Evolutionary conservation across 2,797 vertebrate genomes (phyloP).

Genomic region (Sebastes trivittatus): DNA sequence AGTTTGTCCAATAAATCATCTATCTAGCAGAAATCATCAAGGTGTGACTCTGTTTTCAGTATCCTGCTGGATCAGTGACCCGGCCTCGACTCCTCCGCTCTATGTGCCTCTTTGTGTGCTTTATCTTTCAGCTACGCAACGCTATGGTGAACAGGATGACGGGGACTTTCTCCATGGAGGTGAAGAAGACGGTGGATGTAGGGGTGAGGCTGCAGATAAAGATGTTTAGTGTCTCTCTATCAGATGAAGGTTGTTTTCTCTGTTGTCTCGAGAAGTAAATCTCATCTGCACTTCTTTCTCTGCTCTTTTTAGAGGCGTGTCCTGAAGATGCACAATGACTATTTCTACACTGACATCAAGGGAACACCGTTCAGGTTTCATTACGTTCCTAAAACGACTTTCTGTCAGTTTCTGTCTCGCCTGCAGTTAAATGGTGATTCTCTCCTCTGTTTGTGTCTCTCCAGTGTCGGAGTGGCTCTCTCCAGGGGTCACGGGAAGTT

Average conservation of each 20-base stretch:
- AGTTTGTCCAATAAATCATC: background rate
- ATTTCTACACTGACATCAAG: constrained; percentile 99
- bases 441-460: constrained; percentile 24
- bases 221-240: constrained; percentile 4
- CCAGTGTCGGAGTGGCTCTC: constrained; percentile 95
- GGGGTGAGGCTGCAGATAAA: constrained; percentile 86
- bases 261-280: constrained; percentile 20
- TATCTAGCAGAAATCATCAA: background rate
- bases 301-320: constrained; percentile 90
- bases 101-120: background rate
- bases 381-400: background rate
- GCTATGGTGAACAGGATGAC: constrained; percentile 98
- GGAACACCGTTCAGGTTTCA: constrained; percentile 94
- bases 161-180: constrained; percentile 98
- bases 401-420: constrained; percentile 5
- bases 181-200: constrained; percentile 97
- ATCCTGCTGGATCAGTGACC: constrained; percentile 24
- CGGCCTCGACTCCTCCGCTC: background rate
- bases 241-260: background rate
- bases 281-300: constrained; percentile 2
- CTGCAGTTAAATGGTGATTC: background rate
- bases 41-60: background rate
- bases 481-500: constrained; percentile 97
- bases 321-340: constrained; percentile 98
- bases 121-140: constrained; percentile 88